phyloP scores from a whole-genome alignment of 2,113 vertebrate genomes.

The Cariama cristata region DNA sequence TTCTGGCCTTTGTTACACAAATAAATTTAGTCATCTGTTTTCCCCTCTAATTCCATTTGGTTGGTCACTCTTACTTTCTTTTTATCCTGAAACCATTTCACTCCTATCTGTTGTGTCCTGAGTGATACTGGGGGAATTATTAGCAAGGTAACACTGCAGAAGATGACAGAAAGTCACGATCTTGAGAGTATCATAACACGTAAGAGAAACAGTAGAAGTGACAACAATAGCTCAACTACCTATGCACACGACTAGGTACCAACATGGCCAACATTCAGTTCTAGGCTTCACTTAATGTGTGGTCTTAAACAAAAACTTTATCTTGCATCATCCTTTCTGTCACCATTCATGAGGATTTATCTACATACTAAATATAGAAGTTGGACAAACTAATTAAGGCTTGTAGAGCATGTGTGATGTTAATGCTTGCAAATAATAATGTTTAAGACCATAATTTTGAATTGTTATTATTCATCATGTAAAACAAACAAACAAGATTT shows the following conservation, averaged over 20 bases:
- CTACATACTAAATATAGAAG: background rate
- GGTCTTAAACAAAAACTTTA: background rate
- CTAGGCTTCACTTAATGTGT: background rate
- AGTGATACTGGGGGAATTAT: background rate
- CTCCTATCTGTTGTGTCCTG: background rate
- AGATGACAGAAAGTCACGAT: background rate
- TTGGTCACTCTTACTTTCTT: background rate
- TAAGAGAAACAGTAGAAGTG: background rate
- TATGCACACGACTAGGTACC: background rate
- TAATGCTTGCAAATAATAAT: slow-evolving; percentile 9
- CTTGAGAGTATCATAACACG: background rate
- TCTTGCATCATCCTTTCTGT: background rate
- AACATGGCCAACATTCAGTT: background rate
- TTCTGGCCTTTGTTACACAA: background rate
- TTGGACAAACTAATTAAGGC: background rate
- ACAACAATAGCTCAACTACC: background rate
- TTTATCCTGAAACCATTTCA: background rate
- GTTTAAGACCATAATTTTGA: background rate
- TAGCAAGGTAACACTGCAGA: background rate
- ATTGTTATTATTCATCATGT: background rate
- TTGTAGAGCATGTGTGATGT: background rate
- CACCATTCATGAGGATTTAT: slow-evolving; percentile 8
- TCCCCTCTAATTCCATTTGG: background rate
- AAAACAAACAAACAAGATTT: background rate
- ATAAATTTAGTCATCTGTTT: background rate